These are phyloP conservation scores for Bolinopsis microptera DNA, from an alignment of 37 sponge, comb jelly and placozoan genomes.

Conservation along the genomic window DNA sequence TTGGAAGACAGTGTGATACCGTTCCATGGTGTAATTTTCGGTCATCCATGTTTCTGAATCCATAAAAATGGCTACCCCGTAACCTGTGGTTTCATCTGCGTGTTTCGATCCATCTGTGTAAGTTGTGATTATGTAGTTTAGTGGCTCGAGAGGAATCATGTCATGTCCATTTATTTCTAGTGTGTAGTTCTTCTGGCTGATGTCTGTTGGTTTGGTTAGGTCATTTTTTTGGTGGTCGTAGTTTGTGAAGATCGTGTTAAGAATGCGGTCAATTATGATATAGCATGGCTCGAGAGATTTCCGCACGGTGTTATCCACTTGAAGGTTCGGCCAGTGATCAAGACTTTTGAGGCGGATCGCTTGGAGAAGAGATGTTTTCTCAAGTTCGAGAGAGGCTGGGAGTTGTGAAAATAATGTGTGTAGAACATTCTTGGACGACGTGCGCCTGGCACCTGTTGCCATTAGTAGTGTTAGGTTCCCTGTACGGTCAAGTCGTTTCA, in stretches of 20 bases:
- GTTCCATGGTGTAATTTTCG: no score
- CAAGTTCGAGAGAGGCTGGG: neutral
- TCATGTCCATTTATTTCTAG: neutral
- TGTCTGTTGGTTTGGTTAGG: constrained; percentile 15
- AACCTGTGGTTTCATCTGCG: no score
- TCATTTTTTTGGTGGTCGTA: neutral
- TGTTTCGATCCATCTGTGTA: no score
- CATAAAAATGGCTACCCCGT: no score
- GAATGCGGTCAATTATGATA: neutral
- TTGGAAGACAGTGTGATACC: no score
- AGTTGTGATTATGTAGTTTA: no score
- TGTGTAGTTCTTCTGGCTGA: neutral
- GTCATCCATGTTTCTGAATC: no score
- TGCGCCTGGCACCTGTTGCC: constrained; percentile 19
- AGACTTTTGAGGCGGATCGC: no score
- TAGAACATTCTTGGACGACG: neutral
- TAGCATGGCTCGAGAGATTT: no score
- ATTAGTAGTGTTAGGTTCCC: neutral
- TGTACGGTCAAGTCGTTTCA: neutral
- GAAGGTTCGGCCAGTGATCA: neutral
- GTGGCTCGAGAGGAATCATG: no score
- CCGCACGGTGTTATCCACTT: neutral
- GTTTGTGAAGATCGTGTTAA: neutral
- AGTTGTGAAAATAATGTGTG: neutral
- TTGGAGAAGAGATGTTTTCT: constrained; percentile 12